Base-by-base conservation (phyloP, 2,888 invertebrate genomes). In the Orchesella flavescens region DNA sequence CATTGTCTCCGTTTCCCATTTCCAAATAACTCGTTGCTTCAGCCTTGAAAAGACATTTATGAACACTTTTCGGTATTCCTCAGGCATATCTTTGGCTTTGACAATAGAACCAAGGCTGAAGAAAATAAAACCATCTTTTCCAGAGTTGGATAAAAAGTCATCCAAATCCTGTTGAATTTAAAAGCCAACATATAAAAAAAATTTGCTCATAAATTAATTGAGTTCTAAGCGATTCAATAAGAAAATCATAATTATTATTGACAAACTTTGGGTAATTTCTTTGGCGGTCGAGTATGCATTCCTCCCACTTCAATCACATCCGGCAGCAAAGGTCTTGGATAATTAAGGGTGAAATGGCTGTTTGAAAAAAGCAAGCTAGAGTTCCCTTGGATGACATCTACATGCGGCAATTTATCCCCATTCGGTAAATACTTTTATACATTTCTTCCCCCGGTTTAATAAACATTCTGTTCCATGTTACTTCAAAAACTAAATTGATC, bases 61-160 rank as follows among this genome's bases (percentile, higher is more conserved):
- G 73, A 96, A 92, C 89, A 94, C 91, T 44, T 92, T 92, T 77
- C 95, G 93, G 0, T 94, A 91, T 3, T 94, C 92, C 68, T 94
- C 93, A 0, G 96, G 95, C 95, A 96, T 95, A 88, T 94, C 94
- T 21, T 93, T 93, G 0, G 95, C 94, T 87, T 93, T 93, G 0
- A 96, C 95, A 0, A 95, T 95, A 0, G 96, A 95, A 0, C 96
- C 96, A 95, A 96, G 95, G 53, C 95, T 95, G 13, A 96, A 94
- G 90, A 94, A 95, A 80, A 96, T 93, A 89, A 96, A 95, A 2
- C 95, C 96, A 53, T 93, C 90, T 23, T 91, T 89, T 0, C 81
- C 81, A 15, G 94, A 93, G 68, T 92, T 92, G 87, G 93, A 93
- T 21, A 95, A 90, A 89, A 94, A 94, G 81, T 91, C 91, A 85